Percentiles rank a stretch among this genome's conserved stretches.
Evolutionary conservation across 2,797 vertebrate species (phyloP).

Genomic region (Sebastes melanostomus): DNA sequence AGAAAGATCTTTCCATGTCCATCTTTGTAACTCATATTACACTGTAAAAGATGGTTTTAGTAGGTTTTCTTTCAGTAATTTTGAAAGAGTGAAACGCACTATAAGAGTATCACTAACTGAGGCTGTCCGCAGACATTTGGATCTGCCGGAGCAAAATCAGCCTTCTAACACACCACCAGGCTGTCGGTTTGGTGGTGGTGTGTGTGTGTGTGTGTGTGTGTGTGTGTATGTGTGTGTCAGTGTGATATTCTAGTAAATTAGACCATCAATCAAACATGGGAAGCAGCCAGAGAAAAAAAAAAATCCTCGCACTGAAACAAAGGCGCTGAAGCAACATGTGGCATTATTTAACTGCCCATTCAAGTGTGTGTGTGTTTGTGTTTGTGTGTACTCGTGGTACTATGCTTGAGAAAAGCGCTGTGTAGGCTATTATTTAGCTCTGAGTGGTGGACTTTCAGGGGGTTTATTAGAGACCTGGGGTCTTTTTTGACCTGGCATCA

Average conservation of each 20-base stretch:
- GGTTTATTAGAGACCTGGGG: conserved; percentile 4
- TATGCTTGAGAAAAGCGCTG: neutral
- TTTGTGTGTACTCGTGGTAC: neutral
- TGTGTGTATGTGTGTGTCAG: conserved; percentile 30
- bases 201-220: conserved; percentile 30
- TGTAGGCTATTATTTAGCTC: conserved; percentile 1
- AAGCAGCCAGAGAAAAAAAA: conserved; percentile 62
- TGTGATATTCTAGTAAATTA: conserved; percentile 83
- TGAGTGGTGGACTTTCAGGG: conserved; percentile 2
- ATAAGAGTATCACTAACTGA: conserved; percentile 39
- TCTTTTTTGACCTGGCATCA: conserved; percentile 1
- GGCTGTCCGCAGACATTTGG: conserved; percentile 49
- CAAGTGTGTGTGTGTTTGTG: conserved; percentile 33
- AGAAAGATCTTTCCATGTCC: neutral
- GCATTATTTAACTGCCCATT: conserved; percentile 82
- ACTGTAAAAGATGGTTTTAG: neutral
- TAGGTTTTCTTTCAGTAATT: conserved; percentile 10
- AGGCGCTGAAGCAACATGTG: conserved; percentile 78
- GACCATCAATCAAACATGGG: conserved; percentile 81
- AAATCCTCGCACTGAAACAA: conserved; percentile 67
- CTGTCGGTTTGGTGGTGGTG: conserved; percentile 23
- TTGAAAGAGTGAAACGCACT: conserved; percentile 20
- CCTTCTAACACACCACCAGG: conserved; percentile 23
- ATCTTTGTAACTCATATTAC: neutral
- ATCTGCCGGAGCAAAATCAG: conserved; percentile 31